A percentile compares a stretch with the other conserved stretches of the same genome.
phyloP scores from a whole-genome alignment of 2,797 vertebrate species.

The Pteropus rufus region DNA sequence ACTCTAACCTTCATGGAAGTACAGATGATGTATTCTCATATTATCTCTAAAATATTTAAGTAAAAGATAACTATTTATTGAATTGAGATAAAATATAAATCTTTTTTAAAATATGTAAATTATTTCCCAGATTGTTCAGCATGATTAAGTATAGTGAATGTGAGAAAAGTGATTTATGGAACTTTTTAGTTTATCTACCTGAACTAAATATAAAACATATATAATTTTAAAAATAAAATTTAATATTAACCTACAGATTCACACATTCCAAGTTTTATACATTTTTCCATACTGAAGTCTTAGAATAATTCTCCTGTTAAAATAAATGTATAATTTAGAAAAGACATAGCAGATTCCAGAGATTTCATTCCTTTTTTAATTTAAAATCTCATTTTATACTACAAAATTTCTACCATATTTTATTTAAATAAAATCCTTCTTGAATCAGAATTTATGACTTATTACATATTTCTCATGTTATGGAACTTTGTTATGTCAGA shows the following conservation, averaged over 20 bases:
- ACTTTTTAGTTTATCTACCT: neutral
- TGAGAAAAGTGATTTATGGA: neutral
- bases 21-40: neutral
- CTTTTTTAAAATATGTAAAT: neutral
- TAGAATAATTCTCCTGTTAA: neutral
- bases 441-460: neutral
- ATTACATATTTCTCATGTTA: neutral
- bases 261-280: neutral
- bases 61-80: neutral
- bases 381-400: slow-evolving; percentile 28
- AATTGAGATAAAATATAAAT: neutral
- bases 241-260: neutral
- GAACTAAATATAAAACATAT: neutral
- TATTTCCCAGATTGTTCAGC: neutral
- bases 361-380: neutral
- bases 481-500: neutral
- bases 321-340: neutral
- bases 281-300: neutral
- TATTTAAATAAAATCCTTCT: slow-evolving; percentile 10
- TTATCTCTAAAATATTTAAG: neutral
- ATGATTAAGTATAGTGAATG: neutral
- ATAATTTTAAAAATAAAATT: neutral
- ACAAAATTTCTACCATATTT: neutral
- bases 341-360: neutral
- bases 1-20: neutral